Conservation (phyloP, 2,113 vertebrate species). For the Prolemur simus region DNA sequence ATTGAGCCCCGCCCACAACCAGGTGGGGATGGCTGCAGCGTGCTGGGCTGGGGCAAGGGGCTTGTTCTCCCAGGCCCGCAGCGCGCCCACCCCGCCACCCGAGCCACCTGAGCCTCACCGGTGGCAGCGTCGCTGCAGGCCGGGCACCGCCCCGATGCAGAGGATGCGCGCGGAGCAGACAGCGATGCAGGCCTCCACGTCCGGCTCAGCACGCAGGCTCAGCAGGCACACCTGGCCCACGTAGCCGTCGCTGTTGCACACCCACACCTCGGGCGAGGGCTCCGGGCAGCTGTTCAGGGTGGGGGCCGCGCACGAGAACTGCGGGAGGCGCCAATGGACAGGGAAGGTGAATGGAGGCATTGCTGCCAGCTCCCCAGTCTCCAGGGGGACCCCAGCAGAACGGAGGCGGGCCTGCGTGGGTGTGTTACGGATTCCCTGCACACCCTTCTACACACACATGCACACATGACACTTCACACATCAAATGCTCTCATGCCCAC, state of each 20-base stretch:
- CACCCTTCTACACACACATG: not conserved
- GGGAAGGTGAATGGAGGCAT: not conserved
- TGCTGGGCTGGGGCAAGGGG: not conserved
- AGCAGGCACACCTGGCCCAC: conserved; percentile 98
- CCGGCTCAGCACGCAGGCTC: conserved; percentile 95
- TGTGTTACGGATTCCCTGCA: not conserved
- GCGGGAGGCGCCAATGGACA: not conserved
- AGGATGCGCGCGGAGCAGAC: conserved; percentile 98
- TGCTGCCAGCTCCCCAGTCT: not conserved
- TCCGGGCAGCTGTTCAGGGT: conserved; percentile 93
- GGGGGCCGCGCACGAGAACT: conserved; percentile 99
- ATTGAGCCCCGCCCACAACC: not conserved
- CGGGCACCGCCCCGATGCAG: conserved; percentile 96
- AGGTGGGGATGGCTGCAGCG: fast-evolving
- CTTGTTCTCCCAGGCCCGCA: fast-evolving
- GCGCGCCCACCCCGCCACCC: fast-evolving
- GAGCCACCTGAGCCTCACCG: not conserved
- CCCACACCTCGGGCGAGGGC: conserved; percentile 96
- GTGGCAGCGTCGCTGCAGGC: conserved; percentile 85
- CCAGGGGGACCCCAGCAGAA: not conserved
- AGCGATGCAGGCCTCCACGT: conserved; percentile 97
- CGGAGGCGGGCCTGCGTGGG: not conserved
- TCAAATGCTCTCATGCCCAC: not conserved
- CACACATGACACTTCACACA: not conserved
- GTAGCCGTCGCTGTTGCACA: conserved; percentile 98